Evolutionary conservation across 2,888 invertebrate species (phyloP), one percentile per base, ranked within the genome.

Genomic region (Drosophila demipolita): DNA sequence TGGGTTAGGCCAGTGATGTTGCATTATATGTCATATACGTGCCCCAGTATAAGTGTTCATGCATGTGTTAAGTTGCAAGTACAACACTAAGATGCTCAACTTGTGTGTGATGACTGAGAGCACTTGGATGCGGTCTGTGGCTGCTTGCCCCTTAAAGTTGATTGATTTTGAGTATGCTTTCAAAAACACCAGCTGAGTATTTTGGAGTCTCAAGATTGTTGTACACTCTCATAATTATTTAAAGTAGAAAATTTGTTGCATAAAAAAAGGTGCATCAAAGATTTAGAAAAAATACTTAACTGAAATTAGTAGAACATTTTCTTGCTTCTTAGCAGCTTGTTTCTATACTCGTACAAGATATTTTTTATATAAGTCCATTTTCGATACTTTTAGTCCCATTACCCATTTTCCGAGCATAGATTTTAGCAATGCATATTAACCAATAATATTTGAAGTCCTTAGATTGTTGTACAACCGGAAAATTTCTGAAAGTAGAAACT

Each of bases 121-220:
- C 66, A 66, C 65, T 69, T 57, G 55, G 54, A 15, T 73, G 73
- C 33, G 67, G 73, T 72, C 61, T 65, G 45, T 29, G 50, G 48
- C 48, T 52, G 48, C 45, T 49, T 50, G 38, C n/a, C 55, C 50
- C 66, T 29, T 48, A 53, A 67, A 68, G 57, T 70, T 72, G 69
- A 85, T 85, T 80, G 83, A 83, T 66, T 83, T 75, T 57, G 66
- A 88, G 73, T 72, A 59, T 59, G 45, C 57, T 68, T 66, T 70
- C 57, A 71, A 74, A 69, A 57, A 42, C 26, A 38, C 1, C 57
- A 29, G 29, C n/a, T 11, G 17, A 15, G 12, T 12, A n/a, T 2
- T 12, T 2, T 3, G 3, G 15, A 49, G 29, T 29, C 26, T 11
- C n/a, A 3, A 7, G 12, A 12, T 6, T 38, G 26, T 1, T 17